Evolutionary conservation across 1,140 invertebrate genomes (phyloP), one percentile per base, ranked within the genome.

Genomic region (Drosophila paulistorum): DNA sequence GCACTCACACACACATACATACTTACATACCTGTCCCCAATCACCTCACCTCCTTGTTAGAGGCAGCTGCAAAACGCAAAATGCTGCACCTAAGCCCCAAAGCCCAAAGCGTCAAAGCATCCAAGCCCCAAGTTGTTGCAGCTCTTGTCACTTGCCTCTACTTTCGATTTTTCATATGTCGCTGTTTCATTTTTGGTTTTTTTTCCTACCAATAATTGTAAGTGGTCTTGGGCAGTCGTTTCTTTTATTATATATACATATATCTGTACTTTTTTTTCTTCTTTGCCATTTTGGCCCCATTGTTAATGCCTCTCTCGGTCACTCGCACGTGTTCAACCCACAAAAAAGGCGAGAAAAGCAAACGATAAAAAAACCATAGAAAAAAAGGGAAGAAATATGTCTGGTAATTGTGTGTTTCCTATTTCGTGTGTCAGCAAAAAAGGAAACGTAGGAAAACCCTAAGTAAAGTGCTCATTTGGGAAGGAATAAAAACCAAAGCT

Each of bases 131-230:
- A 51, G 65, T 60, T 65, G 23, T 35, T 51, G n/a, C 45, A 26
- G 39, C 37, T 45, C 39, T 54, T 74, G 67, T 63, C 67, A 61
- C 67, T 68, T 81, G 55, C 68, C 84, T 51, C 17, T 51, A 85
- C 82, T 86, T 82, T 86, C 82, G 83, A 82, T 86, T 86, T 87
- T 79, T 82, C 83, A 86, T 86, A 75, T 71, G 64, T 69, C 42
- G 39, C 10, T 41, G 39, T 63, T 61, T 68, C 58, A 74, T 82
- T 68, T 58, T 58, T 66, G 42, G 55, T 5, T 10, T 37, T 39
- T 42, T 17, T 10, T 35, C 30, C 39, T 30, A 33, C 67, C 66
- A 68, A 71, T 85, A 76, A 80, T 71, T 81, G 68, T 68, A 79
- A 79, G 81, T 82, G 79, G 75, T 87, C 71, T 75, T 86, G 81